A percentile compares a stretch with the other conserved stretches of the same genome.
Conservation (phyloP, 1,140 invertebrate species). For the Orchestia grillus region DNA sequence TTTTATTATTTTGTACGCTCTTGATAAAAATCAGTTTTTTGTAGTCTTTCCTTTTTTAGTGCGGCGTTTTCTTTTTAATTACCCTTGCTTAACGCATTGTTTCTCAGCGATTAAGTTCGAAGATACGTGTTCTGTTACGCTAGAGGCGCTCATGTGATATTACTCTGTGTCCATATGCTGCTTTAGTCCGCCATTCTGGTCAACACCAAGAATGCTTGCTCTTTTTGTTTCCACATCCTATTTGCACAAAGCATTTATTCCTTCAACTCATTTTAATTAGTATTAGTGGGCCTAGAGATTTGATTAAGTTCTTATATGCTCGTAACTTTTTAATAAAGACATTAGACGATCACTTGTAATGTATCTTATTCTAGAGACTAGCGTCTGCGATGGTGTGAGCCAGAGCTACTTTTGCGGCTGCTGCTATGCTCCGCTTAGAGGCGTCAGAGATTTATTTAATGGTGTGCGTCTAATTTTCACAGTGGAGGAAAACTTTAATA, state of each 20-base stretch:
- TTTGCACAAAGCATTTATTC: conserved; percentile 42
- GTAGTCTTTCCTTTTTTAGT: neutral
- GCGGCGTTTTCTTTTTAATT: neutral
- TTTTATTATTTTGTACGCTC: neutral
- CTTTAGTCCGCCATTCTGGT: conserved; percentile 6
- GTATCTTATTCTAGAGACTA: neutral
- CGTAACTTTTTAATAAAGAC: conserved; percentile 36
- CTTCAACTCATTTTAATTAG: neutral
- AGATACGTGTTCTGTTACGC: neutral
- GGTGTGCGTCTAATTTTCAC: neutral
- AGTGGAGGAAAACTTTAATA: neutral
- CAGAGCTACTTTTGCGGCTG: neutral
- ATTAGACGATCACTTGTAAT: conserved; percentile 32
- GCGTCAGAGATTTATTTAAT: too few species aligned
- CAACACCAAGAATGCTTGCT: conserved; percentile 7
- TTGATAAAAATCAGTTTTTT: neutral
- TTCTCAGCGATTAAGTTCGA: neutral
- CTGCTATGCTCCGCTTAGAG: neutral
- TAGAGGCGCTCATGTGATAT: neutral
- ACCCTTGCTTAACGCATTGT: neutral
- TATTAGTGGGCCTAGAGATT: neutral
- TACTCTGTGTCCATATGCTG: neutral
- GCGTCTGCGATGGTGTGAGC: neutral
- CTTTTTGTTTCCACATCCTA: neutral
- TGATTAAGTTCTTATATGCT: neutral